Evolutionary conservation across 2,888 invertebrate genomes (phyloP).

Genomic region (Platerodrilus igneus): DNA sequence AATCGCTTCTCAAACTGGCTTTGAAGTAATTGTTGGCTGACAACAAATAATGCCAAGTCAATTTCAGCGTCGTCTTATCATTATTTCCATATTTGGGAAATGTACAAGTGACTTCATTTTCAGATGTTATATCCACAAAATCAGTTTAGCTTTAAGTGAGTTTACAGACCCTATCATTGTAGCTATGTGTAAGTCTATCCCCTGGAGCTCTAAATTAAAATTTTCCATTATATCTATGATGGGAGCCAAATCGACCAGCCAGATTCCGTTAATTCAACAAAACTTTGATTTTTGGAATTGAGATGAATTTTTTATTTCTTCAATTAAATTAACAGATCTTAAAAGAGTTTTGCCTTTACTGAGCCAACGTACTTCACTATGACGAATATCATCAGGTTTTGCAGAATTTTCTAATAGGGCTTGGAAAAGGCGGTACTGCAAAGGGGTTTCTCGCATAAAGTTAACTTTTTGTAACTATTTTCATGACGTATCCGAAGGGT

Average conservation of each 20-base stretch:
- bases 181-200: too few species aligned
- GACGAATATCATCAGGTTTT: conserved; percentile 16
- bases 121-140: conserved; percentile 16
- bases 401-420: too few species aligned
- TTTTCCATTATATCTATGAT: conserved; percentile 25
- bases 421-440: too few species aligned
- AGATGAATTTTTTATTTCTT: conserved; percentile 24
- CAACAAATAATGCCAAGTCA: conserved; percentile 8
- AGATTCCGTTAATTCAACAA: conserved; percentile 20
- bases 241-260: conserved; percentile 25
- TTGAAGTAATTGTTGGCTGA: neutral
- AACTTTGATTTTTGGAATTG: conserved; percentile 18
- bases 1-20: conserved; percentile 9
- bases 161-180: conserved; percentile 24
- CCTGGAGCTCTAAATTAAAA: conserved; percentile 25
- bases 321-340: conserved; percentile 20
- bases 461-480: too few species aligned
- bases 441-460: too few species aligned
- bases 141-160: conserved; percentile 22
- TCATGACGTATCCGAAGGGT: too few species aligned
- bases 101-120: conserved; percentile 6
- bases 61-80: too few species aligned
- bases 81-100: too few species aligned
- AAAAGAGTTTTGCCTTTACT: conserved; percentile 22
- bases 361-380: conserved; percentile 25